Evolutionary conservation across 2,888 invertebrate species (phyloP).

Genomic region (Biston stratarius): DNA sequence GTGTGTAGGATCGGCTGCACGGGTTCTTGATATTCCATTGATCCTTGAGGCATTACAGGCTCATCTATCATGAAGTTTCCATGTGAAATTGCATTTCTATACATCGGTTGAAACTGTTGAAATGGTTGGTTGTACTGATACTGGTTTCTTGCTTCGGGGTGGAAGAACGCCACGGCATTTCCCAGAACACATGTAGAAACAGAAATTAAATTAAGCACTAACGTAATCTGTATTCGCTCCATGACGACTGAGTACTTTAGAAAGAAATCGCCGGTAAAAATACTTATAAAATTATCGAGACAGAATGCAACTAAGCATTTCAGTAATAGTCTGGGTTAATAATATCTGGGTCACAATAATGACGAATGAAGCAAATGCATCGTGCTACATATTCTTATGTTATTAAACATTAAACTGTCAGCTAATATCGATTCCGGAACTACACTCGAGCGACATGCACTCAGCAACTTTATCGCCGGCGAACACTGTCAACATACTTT

Average conservation of each 20-base stretch:
- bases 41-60: slow-evolving; percentile 28
- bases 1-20: slow-evolving; percentile 39
- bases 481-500: slow-evolving; percentile 74
- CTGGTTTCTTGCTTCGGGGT: slow-evolving; percentile 55
- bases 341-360: slow-evolving; percentile 58
- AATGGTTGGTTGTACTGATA: slow-evolving; percentile 40
- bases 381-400: slow-evolving; percentile 65
- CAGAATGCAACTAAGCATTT: slow-evolving; percentile 62
- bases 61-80: slow-evolving; percentile 35
- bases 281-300: slow-evolving; percentile 55
- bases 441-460: slow-evolving; percentile 81
- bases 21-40: slow-evolving; percentile 26
- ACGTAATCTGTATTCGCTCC: slow-evolving; percentile 53
- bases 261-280: slow-evolving; percentile 24
- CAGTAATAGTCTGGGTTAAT: slow-evolving; percentile 47
- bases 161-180: slow-evolving; percentile 58
- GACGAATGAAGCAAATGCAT: slow-evolving; percentile 51
- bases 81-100: slow-evolving; percentile 34
- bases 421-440: slow-evolving; percentile 79
- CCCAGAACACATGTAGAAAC: slow-evolving; percentile 50
- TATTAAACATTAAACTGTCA: slow-evolving; percentile 70
- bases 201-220: slow-evolving; percentile 52
- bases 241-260: slow-evolving; percentile 53
- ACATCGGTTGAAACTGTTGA: slow-evolving; percentile 37
- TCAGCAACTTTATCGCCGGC: slow-evolving; percentile 78